A percentile compares a stretch with the other conserved stretches of the same genome.
phyloP scores from a whole-genome alignment of 2,113 vertebrate genomes.

The Pogona vitticeps region DNA sequence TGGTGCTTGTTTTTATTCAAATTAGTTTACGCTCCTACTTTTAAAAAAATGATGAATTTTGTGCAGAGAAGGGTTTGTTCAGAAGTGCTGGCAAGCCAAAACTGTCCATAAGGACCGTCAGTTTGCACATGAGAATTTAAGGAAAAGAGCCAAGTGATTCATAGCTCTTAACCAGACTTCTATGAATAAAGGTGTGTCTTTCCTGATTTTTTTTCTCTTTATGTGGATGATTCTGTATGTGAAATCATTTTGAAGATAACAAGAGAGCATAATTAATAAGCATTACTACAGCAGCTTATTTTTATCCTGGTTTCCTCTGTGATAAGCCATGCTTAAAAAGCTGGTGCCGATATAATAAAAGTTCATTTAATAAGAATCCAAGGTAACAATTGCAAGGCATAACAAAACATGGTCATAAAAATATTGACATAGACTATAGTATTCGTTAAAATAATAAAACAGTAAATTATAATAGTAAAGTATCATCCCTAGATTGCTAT shows the following conservation, averaged over 20 bases:
- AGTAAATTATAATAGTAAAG: too few species aligned
- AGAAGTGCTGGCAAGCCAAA: conserved; percentile 23
- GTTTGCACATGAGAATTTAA: background rate
- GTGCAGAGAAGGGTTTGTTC: conserved; percentile 1
- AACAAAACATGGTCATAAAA: background rate
- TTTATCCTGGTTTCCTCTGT: background rate
- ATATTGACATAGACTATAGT: background rate
- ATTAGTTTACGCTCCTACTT: conserved; percentile 63
- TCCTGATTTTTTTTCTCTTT: background rate
- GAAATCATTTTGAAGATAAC: conserved; percentile 34
- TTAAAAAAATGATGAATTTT: conserved; percentile 52
- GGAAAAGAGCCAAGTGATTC: conserved; percentile 49
- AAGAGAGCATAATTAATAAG: background rate
- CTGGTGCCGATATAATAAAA: background rate
- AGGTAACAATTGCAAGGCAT: background rate
- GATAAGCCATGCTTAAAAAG: background rate
- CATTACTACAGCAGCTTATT: background rate
- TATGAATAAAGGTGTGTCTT: background rate
- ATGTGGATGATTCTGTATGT: conserved; percentile 29
- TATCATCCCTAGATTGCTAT: too few species aligned
- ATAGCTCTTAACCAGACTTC: background rate
- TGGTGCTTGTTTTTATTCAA: conserved; percentile 64
- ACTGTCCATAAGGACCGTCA: conserved; percentile 50
- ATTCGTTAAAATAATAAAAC: background rate
- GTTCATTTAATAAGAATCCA: background rate